Base-by-base conservation (phyloP, 2,113 vertebrate genomes). In the Dasypus novemcinctus region DNA sequence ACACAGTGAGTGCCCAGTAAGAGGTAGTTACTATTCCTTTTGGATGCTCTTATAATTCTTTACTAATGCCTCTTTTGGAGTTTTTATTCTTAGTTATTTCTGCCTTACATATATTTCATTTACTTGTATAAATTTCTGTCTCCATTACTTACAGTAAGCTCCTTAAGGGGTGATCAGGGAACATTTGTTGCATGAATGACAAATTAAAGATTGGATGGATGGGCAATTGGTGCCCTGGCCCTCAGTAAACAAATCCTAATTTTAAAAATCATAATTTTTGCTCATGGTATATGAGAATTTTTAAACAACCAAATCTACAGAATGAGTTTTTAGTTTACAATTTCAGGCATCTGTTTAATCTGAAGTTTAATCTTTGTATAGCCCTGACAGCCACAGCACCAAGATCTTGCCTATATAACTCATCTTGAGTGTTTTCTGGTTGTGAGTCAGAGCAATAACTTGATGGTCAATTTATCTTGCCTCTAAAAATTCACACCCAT, bases 401-500 rank as follows among this genome's bases (percentile, higher is more conserved):
- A 54, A 76, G 86, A 81, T 64, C 38, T 94, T 92, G 31, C 27
- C 23, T 31, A 10, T 5, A 3, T 6, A 92, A 79, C 41, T 61
- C 21, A 17, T 72, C 61, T 41, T 63, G 46, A 14, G 8, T 14
- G 81, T 88, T 90, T 94, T 93, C 86, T 82, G 85, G 91, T 93
- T 88, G 59, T 82, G 66, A 61, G 21, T 69, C n/a, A 59, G 46
- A 84, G 63, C 18, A 46, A 36, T 66, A 85, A 88, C 36, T 36
- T 54, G 5, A 61, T 7, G 64, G 69, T 52, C 46, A 15, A 18
- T 75, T 91, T 84, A 54, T 25, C 41, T 69, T 80, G 38, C 72
- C 66, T 41, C 31, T 61, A 49, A 85, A 92, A 94, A 76, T 69
- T 74, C 79, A 75, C 80, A 78, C 14, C 46, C 25, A 52, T 69